These are phyloP conservation scores for Metopia argyrocephala DNA, from an alignment of 2,888 invertebrate species.

Conservation along the genomic window DNA sequence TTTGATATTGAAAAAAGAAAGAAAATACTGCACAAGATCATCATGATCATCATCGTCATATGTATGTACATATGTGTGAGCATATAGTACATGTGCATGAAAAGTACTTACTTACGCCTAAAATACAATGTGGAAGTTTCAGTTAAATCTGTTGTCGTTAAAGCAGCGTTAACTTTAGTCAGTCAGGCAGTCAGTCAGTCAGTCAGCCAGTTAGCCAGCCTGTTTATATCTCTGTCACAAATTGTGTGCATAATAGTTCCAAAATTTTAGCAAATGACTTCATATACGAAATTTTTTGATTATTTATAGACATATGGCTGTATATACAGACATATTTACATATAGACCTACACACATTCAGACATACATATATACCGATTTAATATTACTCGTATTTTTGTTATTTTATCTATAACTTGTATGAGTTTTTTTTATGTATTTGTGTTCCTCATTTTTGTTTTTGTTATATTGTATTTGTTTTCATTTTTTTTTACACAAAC, in stretches of 20 bases:
- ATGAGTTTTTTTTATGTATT: slow-evolving; percentile 40
- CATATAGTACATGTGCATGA: not conserved
- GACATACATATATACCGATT: not conserved
- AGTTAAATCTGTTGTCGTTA: not conserved
- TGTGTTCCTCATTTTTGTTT: slow-evolving; percentile 48
- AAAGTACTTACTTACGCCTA: not conserved
- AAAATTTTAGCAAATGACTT: slow-evolving; percentile 75
- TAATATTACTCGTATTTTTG: slow-evolving; percentile 27
- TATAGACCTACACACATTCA: not conserved
- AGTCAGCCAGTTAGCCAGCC: not conserved
- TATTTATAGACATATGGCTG: not conserved
- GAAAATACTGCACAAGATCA: no score
- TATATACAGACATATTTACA: not conserved
- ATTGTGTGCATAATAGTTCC: slow-evolving; percentile 67
- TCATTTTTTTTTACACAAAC: slow-evolving; percentile 38
- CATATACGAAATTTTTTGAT: slow-evolving; percentile 69
- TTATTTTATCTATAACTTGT: slow-evolving; percentile 62
- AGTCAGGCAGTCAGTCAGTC: not conserved
- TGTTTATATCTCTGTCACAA: not conserved
- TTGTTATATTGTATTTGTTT: slow-evolving; percentile 38
- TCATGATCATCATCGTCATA: not conserved
- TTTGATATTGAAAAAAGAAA: no score
- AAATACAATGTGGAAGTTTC: not conserved
- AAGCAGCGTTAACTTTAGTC: not conserved
- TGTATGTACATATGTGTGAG: not conserved